Base-by-base conservation (phyloP, 2,797 vertebrate species). In the Anomalospiza imberbis region DNA sequence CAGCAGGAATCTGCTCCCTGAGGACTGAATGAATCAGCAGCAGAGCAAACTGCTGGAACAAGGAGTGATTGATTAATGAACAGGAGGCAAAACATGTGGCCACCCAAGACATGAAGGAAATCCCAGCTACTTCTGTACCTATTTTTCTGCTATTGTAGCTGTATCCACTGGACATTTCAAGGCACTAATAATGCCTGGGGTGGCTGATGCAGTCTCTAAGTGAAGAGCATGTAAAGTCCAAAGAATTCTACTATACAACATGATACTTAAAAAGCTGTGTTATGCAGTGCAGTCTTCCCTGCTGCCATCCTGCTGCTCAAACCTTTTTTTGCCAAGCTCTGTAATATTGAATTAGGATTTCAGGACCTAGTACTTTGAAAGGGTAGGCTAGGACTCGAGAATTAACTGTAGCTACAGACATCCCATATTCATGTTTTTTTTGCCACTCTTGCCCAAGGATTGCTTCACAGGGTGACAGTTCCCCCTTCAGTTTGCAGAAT, bases 1-100 rank as follows among this genome's bases (percentile, higher is more conserved):
- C 79, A 92, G 94, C 87, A 94, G 89, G 50, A 77, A 32, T 85
- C 85, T 96, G 91, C 89, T 95, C 87, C 87, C 50, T 53, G 45
- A 85, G 93, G 61, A 83, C 54, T 80, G 85, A 91, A 53, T 75
- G 87, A 83, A 60, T 66, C 86, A 92, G 60, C 80, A 96, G 90
- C 80, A 86, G 67, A 92, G 31, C 80, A 92, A 50, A 55, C 63
- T 96, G 90, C 77, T 95, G 88, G 86, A 84, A 50, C 7, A 22
- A 76, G 77, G 71, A 40, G 38, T 40, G 38, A 40, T 40, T 40
- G 45, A 57, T 67, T 91, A 51, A 82, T 57, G 74, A 82, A 79
- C 48, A 92, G 53, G 51, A 88, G 57, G 32, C 77, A 85, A 92
- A 89, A 89, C 36, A 83, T 0, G 0, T 55, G 90, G 36, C 55